Conservation (phyloP, 2,797 vertebrate genomes). For the Sebastes minor region DNA sequence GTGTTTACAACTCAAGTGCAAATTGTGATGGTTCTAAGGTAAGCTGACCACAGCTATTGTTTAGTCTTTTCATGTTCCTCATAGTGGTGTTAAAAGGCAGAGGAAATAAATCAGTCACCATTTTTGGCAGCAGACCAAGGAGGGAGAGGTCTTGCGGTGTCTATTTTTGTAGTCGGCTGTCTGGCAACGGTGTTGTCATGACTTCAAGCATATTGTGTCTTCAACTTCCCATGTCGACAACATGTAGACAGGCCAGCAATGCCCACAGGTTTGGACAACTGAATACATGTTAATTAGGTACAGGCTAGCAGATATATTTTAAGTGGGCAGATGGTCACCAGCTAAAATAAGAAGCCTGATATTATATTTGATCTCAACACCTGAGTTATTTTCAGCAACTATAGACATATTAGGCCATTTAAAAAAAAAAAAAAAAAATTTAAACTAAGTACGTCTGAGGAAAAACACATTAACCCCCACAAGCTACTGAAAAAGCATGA, state of each 20-base stretch:
- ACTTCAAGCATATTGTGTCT: not conserved
- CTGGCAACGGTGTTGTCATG: not conserved
- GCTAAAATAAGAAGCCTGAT: not conserved
- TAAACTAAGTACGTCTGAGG: not conserved
- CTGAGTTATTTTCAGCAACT: not conserved
- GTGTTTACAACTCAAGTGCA: not conserved
- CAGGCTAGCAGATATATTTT: not conserved
- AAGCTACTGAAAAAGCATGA: not conserved
- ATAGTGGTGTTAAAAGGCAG: not conserved
- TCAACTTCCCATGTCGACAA: not conserved
- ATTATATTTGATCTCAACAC: not conserved
- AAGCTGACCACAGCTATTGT: not conserved
- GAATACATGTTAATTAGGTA: not conserved
- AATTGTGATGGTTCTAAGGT: not conserved
- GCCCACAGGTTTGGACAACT: not conserved
- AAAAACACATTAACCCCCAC: not conserved
- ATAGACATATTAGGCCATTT: not conserved
- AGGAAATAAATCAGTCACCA: not conserved
- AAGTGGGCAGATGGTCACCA: not conserved
- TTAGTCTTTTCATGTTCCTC: not conserved
- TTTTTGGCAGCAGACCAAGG: conserved; percentile 11
- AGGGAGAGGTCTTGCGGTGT: not conserved
- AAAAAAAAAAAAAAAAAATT: not conserved
- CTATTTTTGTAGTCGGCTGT: conserved; percentile 13
- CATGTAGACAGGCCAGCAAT: not conserved